Percentiles rank a stretch among this genome's conserved stretches.
phyloP scores from a whole-genome alignment of 1,140 invertebrate genomes.

The Zaprionus inermis region DNA sequence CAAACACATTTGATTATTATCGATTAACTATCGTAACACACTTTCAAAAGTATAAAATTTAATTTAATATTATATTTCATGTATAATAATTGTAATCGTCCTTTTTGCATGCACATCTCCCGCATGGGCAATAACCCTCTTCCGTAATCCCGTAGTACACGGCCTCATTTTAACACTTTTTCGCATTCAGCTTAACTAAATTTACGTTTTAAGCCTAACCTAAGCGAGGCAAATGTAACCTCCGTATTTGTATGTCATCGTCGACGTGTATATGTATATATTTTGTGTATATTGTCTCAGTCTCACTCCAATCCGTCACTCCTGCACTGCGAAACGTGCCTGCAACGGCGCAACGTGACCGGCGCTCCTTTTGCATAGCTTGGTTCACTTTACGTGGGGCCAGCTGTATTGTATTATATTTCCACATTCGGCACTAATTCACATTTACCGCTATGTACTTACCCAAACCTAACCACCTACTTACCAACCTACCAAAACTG shows the following conservation, averaged over 20 bases:
- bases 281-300: constrained; percentile 2
- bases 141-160: constrained; percentile 13
- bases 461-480: constrained; percentile 14
- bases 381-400: constrained; percentile 57
- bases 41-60: not conserved
- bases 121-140: not conserved
- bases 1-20: not conserved
- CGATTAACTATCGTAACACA: no score
- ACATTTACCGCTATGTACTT: constrained; percentile 60
- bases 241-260: constrained; percentile 72
- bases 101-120: not conserved
- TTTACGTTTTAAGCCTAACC: constrained; percentile 56
- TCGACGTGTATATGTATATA: constrained; percentile 5
- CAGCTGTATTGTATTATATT: constrained; percentile 56
- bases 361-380: constrained; percentile 63
- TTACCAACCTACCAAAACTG: constrained; percentile 41
- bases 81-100: not conserved
- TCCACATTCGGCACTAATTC: constrained; percentile 49
- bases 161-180: constrained; percentile 12
- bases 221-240: not conserved
- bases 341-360: constrained; percentile 68
- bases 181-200: constrained; percentile 62
- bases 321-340: constrained; percentile 69
- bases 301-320: not conserved
- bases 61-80: no score